These are phyloP conservation scores for Kobus ellipsiprymnus DNA, from an alignment of 2,113 vertebrate species.

Conservation along the genomic window DNA sequence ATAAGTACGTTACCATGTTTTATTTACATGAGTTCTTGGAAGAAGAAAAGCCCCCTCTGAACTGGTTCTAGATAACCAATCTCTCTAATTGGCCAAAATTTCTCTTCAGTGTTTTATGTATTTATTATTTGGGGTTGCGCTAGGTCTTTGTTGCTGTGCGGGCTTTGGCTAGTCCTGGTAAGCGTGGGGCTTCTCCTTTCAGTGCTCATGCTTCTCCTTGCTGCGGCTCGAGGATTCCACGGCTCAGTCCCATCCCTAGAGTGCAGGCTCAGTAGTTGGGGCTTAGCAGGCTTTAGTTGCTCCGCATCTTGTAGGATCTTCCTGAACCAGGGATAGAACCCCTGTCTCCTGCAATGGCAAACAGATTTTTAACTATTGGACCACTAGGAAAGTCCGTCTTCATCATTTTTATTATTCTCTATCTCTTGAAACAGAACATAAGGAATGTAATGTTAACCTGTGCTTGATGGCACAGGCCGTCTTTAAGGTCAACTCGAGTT, in stretches of 20 bases:
- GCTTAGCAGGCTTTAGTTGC: neutral
- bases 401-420: neutral
- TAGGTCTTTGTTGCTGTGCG: neutral
- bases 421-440: neutral
- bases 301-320: neutral
- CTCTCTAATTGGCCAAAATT: neutral
- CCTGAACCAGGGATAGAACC: neutral
- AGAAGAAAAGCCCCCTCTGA: neutral
- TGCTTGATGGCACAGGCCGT: neutral
- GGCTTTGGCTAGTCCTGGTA: neutral
- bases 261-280: neutral
- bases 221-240: fast-evolving
- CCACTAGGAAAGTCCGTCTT: neutral
- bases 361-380: neutral
- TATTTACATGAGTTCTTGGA: neutral
- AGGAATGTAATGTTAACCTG: neutral
- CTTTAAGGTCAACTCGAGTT: neutral
- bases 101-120: neutral
- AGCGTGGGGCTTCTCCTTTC: neutral
- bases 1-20: neutral
- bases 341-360: neutral
- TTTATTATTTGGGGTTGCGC: neutral
- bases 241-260: neutral
- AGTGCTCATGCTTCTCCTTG: fast-evolving
- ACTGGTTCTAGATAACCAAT: neutral